phyloP scores from a whole-genome alignment of 2,888 invertebrate genomes.

The Philonicus albiceps region DNA sequence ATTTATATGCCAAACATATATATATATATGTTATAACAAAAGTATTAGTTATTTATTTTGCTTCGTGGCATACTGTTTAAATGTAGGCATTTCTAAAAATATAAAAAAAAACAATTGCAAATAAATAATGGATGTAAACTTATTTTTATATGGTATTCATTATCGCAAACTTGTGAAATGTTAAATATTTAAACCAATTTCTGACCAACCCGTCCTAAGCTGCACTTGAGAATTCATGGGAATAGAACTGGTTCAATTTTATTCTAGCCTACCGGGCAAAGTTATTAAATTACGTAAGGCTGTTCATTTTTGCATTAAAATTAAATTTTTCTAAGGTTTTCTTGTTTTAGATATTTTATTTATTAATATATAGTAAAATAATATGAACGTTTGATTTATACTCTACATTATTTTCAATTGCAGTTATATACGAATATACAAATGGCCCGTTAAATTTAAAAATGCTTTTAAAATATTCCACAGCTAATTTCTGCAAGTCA shows the following conservation, averaged over 20 bases:
- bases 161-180: too few relatives aligned
- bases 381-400: background rate
- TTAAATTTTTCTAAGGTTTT: background rate
- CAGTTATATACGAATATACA: constrained; percentile 55
- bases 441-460: constrained; percentile 57
- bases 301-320: background rate
- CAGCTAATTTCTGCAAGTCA: constrained; percentile 55
- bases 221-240: too few relatives aligned
- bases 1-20: too few relatives aligned
- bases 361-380: background rate
- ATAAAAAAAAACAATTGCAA: background rate
- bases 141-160: too few relatives aligned
- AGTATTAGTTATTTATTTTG: too few relatives aligned
- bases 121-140: background rate
- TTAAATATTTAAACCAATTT: too few relatives aligned
- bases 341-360: background rate
- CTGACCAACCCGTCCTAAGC: too few relatives aligned
- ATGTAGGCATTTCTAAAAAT: background rate
- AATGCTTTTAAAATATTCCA: constrained; percentile 54
- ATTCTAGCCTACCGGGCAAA: too few relatives aligned
- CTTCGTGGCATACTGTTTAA: background rate
- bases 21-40: too few relatives aligned
- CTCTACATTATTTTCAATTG: background rate
- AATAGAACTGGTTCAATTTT: too few relatives aligned
- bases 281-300: background rate